Evolutionary conservation across 2,113 vertebrate genomes (phyloP).

Genomic region (Columba livia): DNA sequence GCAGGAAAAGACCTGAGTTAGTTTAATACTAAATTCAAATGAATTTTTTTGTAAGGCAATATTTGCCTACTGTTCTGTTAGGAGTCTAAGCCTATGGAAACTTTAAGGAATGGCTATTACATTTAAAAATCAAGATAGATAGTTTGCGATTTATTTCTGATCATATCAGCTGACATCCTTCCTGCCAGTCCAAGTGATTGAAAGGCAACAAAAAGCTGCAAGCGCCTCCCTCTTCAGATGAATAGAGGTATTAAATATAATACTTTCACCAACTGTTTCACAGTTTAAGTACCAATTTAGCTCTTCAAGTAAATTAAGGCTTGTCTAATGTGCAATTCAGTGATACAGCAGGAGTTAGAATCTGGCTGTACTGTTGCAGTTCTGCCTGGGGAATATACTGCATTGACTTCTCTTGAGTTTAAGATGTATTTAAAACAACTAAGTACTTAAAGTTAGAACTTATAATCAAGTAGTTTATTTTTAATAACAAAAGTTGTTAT

Average conservation of each 20-base stretch:
- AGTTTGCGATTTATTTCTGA: not conserved
- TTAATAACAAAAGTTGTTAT: not conserved
- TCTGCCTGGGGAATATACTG: not conserved
- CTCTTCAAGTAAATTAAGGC: not conserved
- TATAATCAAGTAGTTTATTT: not conserved
- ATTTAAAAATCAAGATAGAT: not conserved
- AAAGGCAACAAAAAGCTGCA: not conserved
- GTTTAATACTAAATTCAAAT: not conserved
- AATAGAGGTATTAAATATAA: not conserved
- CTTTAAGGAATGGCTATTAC: not conserved
- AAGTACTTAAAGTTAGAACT: not conserved
- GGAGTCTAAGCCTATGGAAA: not conserved
- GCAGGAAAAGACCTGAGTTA: not conserved
- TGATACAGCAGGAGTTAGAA: not conserved
- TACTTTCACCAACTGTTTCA: not conserved
- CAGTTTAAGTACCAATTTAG: not conserved
- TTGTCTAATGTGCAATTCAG: not conserved
- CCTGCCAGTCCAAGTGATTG: not conserved
- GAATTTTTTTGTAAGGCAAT: not conserved
- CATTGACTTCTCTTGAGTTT: not conserved
- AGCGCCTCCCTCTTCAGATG: not conserved
- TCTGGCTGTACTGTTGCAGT: not conserved
- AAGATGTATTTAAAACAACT: not conserved
- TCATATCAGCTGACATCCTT: slow-evolving; percentile 10
- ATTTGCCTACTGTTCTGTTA: not conserved